Conservation (phyloP, 2,113 vertebrate genomes). For the Cyanoramphus novaezelandiae region DNA sequence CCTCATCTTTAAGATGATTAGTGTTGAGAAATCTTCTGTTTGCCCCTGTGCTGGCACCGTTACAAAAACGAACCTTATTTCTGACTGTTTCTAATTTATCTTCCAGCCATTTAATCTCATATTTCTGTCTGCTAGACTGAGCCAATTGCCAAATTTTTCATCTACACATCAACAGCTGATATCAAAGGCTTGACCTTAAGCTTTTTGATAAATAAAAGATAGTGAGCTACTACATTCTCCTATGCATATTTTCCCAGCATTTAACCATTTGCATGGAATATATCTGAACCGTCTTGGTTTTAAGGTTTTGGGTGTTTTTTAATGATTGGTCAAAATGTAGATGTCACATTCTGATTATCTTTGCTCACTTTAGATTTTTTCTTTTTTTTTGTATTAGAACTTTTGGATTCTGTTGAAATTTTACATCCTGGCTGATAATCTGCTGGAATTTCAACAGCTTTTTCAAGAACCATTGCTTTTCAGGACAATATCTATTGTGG, state of each 20-base stretch:
- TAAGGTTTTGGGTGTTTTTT: neutral
- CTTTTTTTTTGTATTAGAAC: neutral
- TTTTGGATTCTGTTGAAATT: neutral
- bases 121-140: constrained; percentile 26
- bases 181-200: constrained; percentile 24
- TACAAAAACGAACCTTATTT: constrained; percentile 1
- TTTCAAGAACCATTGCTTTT: neutral
- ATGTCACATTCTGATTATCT: neutral
- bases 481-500: rapidly evolving
- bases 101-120: constrained; percentile 41
- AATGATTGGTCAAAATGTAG: neutral
- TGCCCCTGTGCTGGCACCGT: neutral
- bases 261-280: neutral
- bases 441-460: neutral
- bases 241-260: neutral
- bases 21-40: constrained; percentile 12
- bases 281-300: neutral
- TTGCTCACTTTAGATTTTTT: neutral
- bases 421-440: neutral
- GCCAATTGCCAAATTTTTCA: constrained; percentile 2
- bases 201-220: neutral
- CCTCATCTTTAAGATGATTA: neutral
- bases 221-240: neutral
- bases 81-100: neutral
- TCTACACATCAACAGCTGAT: neutral